Evolutionary conservation across 2,797 vertebrate species (phyloP).

Genomic region (Paramormyrops hopkinsi): DNA sequence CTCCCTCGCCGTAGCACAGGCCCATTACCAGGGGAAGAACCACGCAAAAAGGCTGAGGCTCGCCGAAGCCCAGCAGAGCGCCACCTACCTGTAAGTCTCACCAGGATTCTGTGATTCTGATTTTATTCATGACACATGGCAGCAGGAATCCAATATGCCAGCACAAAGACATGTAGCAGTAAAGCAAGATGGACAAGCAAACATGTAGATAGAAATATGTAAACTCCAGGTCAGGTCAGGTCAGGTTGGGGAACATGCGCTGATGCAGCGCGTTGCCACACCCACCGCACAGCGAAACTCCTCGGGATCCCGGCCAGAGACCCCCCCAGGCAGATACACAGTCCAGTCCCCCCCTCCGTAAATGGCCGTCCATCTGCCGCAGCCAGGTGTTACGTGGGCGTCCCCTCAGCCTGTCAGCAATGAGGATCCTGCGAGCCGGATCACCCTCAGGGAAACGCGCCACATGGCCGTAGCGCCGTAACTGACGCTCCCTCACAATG

Average conservation of each 20-base stretch:
- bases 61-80: constrained; percentile 80
- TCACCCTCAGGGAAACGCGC: background rate
- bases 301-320: too few species aligned
- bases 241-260: background rate
- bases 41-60: constrained; percentile 91
- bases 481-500: background rate
- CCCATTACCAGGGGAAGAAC: constrained; percentile 96
- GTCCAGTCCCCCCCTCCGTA: background rate
- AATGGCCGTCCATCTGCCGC: background rate
- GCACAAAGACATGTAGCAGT: background rate
- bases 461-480: background rate
- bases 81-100: constrained; percentile 73
- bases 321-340: too few species aligned
- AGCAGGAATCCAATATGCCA: background rate
- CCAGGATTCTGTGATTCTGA: too few species aligned
- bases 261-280: background rate
- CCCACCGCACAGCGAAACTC: background rate
- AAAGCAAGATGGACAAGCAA: background rate
- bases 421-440: background rate
- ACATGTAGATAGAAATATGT: background rate
- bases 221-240: background rate
- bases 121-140: background rate
- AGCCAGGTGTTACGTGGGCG: background rate
- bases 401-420: background rate
- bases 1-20: constrained; percentile 89